Evolutionary conservation across 2,888 invertebrate genomes (phyloP).

Genomic region (Agrochola litura): DNA sequence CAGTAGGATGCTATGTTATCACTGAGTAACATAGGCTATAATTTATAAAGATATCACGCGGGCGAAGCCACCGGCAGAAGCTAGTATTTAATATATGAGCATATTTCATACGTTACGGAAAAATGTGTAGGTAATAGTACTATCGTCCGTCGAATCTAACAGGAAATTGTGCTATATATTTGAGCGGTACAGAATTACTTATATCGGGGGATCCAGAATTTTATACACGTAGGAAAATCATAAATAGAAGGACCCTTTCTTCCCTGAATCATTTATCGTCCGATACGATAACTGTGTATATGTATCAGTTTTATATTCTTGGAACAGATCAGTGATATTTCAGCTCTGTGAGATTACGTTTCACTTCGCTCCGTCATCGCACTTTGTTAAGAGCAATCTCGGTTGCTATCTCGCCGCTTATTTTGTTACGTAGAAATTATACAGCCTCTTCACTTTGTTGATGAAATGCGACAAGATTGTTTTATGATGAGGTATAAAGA

Average conservation of each 20-base stretch:
- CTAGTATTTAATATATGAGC: constrained; percentile 4
- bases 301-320: constrained; percentile 54
- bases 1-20: too few relatives aligned
- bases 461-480: constrained; percentile 42
- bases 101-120: constrained; percentile 6
- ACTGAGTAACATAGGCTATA: too few relatives aligned
- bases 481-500: neutral
- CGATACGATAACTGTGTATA: constrained; percentile 47
- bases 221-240: constrained; percentile 65
- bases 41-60: too few relatives aligned
- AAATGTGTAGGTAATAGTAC: constrained; percentile 30
- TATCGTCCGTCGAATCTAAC: constrained; percentile 43
- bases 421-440: constrained; percentile 51
- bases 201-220: constrained; percentile 53
- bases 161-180: constrained; percentile 59
- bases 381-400: constrained; percentile 60
- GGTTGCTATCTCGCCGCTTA: constrained; percentile 43
- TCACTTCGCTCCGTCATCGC: constrained; percentile 47
- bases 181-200: constrained; percentile 55
- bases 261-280: constrained; percentile 64
- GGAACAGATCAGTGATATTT: constrained; percentile 52
- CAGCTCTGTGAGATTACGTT: constrained; percentile 36
- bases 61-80: too few relatives aligned
- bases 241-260: constrained; percentile 65
- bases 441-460: constrained; percentile 42